These are phyloP conservation scores for Sciaenops ocellatus DNA, from an alignment of 2,797 vertebrate genomes.

Conservation along the genomic window DNA sequence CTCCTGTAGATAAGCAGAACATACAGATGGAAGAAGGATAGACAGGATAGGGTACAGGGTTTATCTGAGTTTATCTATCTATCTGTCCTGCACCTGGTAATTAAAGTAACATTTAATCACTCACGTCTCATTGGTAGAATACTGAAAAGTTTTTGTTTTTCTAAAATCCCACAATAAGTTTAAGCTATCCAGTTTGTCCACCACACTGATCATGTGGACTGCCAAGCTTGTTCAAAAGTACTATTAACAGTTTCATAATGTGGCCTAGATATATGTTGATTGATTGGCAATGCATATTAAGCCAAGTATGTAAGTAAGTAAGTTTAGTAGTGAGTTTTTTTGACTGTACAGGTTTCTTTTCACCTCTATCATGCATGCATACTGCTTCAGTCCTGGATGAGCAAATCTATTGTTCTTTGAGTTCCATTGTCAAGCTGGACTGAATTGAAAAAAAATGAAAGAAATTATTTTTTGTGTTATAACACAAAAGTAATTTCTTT, in stretches of 20 bases:
- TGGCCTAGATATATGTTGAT: slow-evolving; percentile 31
- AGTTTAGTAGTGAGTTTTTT: no score
- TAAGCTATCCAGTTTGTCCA: slow-evolving; percentile 13
- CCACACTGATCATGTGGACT: neutral
- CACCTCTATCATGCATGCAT: neutral
- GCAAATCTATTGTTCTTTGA: slow-evolving; percentile 13
- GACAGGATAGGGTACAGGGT: neutral
- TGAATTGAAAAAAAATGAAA: slow-evolving; percentile 35
- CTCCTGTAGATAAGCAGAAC: neutral
- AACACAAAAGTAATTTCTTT: slow-evolving; percentile 22
- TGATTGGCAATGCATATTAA: slow-evolving; percentile 7
- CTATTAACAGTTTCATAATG: slow-evolving; percentile 55
- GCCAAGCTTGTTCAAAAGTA: slow-evolving; percentile 43
- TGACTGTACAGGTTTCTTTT: slow-evolving; percentile 19
- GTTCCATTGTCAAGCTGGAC: slow-evolving; percentile 12
- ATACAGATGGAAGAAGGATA: neutral
- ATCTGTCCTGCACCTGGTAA: neutral
- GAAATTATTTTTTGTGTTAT: no score
- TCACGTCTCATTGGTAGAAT: slow-evolving; percentile 14
- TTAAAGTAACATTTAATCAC: slow-evolving; percentile 28
- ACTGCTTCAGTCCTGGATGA: neutral
- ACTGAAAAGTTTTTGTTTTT: slow-evolving; percentile 10
- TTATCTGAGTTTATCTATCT: neutral
- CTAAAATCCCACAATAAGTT: slow-evolving; percentile 19
- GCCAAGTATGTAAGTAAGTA: no score